These are phyloP conservation scores for Tachuris rubrigastra DNA, from an alignment of 2,113 vertebrate species.

Conservation along the genomic window DNA sequence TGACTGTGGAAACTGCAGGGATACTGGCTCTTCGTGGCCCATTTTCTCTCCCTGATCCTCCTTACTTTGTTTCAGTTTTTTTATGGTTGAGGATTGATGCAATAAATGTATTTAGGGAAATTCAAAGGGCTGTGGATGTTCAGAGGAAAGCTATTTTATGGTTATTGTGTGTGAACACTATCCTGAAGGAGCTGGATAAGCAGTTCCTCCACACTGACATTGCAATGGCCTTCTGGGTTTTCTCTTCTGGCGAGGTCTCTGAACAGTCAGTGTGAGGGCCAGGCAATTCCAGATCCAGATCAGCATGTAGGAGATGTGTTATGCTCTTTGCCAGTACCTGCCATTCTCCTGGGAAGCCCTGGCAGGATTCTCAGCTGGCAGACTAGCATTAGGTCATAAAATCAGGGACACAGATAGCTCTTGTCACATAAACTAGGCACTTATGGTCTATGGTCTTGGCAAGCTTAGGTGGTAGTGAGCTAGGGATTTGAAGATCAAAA, in stretches of 20 bases:
- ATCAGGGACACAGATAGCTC: neutral
- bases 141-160: neutral
- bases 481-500: slow-evolving; percentile 29
- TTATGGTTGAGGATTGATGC: neutral
- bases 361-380: neutral
- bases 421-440: neutral
- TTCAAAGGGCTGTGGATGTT: neutral
- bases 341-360: neutral
- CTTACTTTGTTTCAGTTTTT: neutral
- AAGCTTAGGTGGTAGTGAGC: neutral
- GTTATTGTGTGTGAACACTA: neutral
- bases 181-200: neutral
- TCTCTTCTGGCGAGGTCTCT: neutral
- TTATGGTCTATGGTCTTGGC: neutral
- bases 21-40: neutral
- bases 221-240: neutral
- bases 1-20: neutral
- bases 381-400: neutral
- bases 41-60: neutral
- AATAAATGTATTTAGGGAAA: neutral
- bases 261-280: neutral
- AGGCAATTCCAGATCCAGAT: neutral
- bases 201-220: neutral
- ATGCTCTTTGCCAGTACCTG: neutral
- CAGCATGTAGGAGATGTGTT: neutral